Evolutionary conservation across 2,113 vertebrate species (phyloP).

Genomic region (Gallinago paraguaiae): DNA sequence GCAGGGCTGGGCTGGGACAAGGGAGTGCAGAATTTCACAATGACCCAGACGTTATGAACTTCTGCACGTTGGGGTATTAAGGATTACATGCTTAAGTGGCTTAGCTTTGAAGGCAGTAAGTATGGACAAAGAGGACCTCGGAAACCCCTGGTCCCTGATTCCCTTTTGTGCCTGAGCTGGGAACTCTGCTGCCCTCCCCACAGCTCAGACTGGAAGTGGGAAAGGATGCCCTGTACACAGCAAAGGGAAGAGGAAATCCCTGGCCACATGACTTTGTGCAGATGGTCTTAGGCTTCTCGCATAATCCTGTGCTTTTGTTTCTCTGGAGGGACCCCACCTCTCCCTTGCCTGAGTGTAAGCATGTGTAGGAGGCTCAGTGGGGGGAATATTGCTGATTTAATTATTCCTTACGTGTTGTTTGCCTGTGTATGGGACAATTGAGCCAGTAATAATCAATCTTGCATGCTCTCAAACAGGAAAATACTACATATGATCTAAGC

Average conservation of each 20-base stretch:
- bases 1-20: neutral
- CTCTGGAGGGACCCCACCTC: neutral
- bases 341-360: constrained; percentile 10
- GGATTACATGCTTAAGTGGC: constrained; percentile 41
- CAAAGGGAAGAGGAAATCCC: constrained; percentile 39
- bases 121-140: neutral
- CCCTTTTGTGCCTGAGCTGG: constrained; percentile 4
- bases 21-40: neutral
- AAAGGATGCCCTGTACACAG: neutral
- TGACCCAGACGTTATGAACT: constrained; percentile 17
- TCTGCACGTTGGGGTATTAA: constrained; percentile 6
- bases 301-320: constrained; percentile 36
- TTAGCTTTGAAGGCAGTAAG: constrained; percentile 25
- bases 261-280: constrained; percentile 27
- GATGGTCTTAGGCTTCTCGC: neutral
- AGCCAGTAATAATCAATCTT: constrained; percentile 42
- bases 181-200: neutral
- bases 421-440: constrained; percentile 1
- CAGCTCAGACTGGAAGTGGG: constrained; percentile 1
- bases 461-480: constrained; percentile 35
- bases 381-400: constrained; percentile 30
- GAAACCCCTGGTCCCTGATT: neutral
- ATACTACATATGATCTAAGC: neutral
- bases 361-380: constrained; percentile 17
- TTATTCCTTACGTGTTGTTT: constrained; percentile 46